Evolutionary conservation across 2,113 vertebrate genomes (phyloP).

Genomic region (Indicator maculatus): DNA sequence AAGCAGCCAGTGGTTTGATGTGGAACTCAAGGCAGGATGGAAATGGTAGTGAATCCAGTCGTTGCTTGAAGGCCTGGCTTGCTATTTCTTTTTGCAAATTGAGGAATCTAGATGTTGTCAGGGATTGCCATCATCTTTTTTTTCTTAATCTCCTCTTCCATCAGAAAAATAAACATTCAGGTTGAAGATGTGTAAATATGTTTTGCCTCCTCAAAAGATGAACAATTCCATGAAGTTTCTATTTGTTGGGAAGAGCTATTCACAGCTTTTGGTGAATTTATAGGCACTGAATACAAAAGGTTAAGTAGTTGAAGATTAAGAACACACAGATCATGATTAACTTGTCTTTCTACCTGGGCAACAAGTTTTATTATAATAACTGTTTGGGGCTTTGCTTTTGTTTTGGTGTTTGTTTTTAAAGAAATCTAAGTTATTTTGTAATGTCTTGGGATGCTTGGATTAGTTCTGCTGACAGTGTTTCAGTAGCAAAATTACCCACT

Average conservation of each 20-base stretch:
- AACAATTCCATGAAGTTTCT: neutral
- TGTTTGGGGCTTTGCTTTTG: too few species aligned
- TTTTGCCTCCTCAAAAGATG: neutral
- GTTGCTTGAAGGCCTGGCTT: neutral
- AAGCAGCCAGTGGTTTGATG: neutral
- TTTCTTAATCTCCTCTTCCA: neutral
- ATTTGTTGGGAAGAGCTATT: neutral
- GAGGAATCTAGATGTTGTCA: neutral
- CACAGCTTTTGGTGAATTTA: neutral
- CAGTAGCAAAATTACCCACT: conserved; percentile 2
- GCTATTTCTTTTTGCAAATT: neutral
- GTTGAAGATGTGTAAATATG: neutral
- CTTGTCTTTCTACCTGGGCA: neutral
- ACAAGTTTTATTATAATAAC: neutral
- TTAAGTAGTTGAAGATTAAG: neutral
- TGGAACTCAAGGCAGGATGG: neutral
- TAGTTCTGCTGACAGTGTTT: neutral
- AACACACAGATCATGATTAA: neutral
- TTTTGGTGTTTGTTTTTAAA: neutral
- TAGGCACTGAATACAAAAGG: neutral
- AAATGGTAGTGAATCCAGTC: neutral
- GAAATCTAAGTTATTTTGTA: neutral
- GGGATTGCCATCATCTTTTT: neutral
- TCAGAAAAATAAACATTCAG: neutral
- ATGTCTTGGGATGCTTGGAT: neutral